A percentile compares a stretch with the other conserved stretches of the same genome.
Evolutionary conservation across 2,113 vertebrate species (phyloP).

Genomic region (Macquaria ambigua): DNA sequence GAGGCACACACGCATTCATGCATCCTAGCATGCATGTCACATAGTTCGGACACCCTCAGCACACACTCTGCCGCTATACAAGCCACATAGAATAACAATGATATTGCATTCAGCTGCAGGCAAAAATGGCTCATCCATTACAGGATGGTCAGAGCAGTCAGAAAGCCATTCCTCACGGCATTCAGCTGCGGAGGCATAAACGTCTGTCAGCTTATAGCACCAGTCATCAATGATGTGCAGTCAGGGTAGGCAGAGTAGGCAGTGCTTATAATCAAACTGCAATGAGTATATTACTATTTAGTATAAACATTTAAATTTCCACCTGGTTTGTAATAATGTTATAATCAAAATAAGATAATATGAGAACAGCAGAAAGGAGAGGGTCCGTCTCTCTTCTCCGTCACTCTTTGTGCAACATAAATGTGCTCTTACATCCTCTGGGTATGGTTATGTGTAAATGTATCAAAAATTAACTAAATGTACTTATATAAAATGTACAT

Average conservation of each 20-base stretch:
- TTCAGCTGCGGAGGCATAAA: conserved; percentile 18
- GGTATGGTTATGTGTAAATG: not conserved
- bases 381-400: not conserved
- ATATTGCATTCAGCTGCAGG: conserved; percentile 37
- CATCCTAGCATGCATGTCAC: conserved; percentile 18
- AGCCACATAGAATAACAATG: conserved; percentile 50
- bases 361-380: not conserved
- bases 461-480: not conserved
- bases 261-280: not conserved
- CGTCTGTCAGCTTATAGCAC: conserved; percentile 30
- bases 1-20: not conserved
- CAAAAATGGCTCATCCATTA: conserved; percentile 41
- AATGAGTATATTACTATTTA: not conserved
- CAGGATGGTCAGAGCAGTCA: conserved; percentile 28
- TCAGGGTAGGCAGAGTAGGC: not conserved
- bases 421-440: not conserved
- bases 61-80: conserved; percentile 5
- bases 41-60: conserved; percentile 9
- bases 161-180: conserved; percentile 36
- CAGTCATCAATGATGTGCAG: conserved; percentile 17
- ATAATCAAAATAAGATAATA: not conserved
- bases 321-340: too few species aligned
- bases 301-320: not conserved
- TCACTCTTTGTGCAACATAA: not conserved
- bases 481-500: not conserved